Evolutionary conservation across 2,113 vertebrate species (phyloP).

Genomic region (Gasterosteus nipponicus): DNA sequence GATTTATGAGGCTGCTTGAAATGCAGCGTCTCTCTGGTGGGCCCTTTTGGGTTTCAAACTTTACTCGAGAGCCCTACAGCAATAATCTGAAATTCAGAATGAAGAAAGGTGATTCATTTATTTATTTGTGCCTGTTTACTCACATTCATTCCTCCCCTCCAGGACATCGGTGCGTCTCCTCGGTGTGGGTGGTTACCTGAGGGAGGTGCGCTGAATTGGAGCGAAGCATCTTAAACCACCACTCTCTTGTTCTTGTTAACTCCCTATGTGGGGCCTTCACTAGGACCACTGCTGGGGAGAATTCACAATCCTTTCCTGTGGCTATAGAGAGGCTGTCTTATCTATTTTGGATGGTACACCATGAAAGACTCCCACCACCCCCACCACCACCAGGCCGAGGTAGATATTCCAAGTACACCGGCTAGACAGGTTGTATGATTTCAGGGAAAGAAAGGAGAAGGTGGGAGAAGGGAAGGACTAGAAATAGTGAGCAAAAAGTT

Average conservation of each 20-base stretch:
- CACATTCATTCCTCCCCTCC: constrained; percentile 21
- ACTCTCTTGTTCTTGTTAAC: constrained; percentile 33
- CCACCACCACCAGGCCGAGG: background rate
- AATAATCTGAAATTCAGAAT: constrained; percentile 44
- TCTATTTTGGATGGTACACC: constrained; percentile 61
- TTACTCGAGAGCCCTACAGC: constrained; percentile 45
- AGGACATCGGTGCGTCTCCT: constrained; percentile 42
- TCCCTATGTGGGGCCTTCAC: constrained; percentile 40
- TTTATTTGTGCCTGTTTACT: constrained; percentile 59
- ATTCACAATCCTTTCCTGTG: constrained; percentile 44
- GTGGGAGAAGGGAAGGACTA: background rate
- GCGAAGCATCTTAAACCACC: constrained; percentile 13
- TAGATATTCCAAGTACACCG: constrained; percentile 32
- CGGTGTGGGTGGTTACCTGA: constrained; percentile 86
- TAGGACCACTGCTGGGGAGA: constrained; percentile 43
- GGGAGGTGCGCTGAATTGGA: constrained; percentile 63
- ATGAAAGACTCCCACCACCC: constrained; percentile 29
- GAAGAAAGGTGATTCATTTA: constrained; percentile 41
- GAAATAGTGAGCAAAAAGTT: constrained; percentile 24
- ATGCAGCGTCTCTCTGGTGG: constrained; percentile 26
- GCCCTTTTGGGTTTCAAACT: constrained; percentile 14
- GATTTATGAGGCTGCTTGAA: constrained; percentile 4
- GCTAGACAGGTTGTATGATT: constrained; percentile 16
- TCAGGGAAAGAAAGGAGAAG: constrained; percentile 2
- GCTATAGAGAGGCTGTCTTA: constrained; percentile 49